phyloP scores from a whole-genome alignment of 1,140 invertebrate genomes.

The Euwallacea similis region DNA sequence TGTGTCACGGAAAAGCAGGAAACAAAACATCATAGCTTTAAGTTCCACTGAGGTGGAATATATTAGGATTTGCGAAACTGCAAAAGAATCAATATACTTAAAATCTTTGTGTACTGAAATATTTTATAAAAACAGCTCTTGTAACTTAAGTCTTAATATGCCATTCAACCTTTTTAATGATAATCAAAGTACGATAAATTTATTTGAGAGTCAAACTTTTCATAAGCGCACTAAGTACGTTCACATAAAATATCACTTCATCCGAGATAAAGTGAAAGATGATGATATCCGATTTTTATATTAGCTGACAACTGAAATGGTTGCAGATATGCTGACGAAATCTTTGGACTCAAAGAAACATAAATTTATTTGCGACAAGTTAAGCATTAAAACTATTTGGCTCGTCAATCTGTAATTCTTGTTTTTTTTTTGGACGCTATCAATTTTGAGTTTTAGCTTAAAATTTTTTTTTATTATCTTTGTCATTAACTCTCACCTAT shows the following conservation, averaged over 20 bases:
- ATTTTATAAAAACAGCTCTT: neutral
- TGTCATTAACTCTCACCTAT: no score
- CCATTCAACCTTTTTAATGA: constrained; percentile 15
- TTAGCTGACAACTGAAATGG: constrained; percentile 37
- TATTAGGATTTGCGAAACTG: constrained; percentile 43
- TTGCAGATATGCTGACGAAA: constrained; percentile 28
- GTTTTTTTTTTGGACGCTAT: no score
- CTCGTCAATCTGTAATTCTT: no score
- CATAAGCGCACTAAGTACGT: constrained; percentile 54
- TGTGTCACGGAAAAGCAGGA: constrained; percentile 46
- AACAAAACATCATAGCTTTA: constrained; percentile 47
- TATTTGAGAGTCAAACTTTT: constrained; percentile 48
- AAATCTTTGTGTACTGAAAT: neutral
- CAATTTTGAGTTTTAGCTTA: no score
- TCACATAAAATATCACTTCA: constrained; percentile 51
- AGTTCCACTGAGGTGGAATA: constrained; percentile 53
- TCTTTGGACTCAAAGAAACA: neutral
- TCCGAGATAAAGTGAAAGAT: constrained; percentile 37
- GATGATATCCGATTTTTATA: constrained; percentile 41
- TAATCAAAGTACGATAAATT: neutral
- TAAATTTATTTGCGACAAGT: neutral
- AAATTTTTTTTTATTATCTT: neutral
- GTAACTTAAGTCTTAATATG: neutral
- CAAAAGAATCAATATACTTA: constrained; percentile 25
- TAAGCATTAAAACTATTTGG: no score